phyloP scores from a whole-genome alignment of 2,797 vertebrate species.

The Morelia viridis region DNA sequence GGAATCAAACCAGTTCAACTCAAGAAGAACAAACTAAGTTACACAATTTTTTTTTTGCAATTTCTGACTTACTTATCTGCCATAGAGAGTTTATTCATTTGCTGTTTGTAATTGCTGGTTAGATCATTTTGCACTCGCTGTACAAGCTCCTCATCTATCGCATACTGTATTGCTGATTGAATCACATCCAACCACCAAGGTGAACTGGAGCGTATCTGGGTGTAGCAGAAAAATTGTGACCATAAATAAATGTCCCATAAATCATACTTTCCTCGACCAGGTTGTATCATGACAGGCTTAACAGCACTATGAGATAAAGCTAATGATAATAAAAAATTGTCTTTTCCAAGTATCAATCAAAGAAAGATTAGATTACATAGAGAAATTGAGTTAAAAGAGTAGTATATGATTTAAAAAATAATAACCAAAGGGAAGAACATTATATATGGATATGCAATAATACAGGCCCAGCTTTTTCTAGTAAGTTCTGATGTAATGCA shows the following conservation, averaged over 20 bases:
- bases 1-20: constrained; percentile 18
- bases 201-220: constrained; percentile 84
- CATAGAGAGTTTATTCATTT: constrained; percentile 87
- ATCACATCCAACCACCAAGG: constrained; percentile 97
- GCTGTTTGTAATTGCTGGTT: constrained; percentile 91
- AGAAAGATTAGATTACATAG: neutral
- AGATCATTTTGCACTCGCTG: constrained; percentile 92
- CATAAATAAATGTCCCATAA: constrained; percentile 3
- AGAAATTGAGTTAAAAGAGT: neutral
- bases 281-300: neutral
- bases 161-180: constrained; percentile 80
- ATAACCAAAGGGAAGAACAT: neutral
- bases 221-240: constrained; percentile 27
- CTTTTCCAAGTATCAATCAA: neutral
- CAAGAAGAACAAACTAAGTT: constrained; percentile 12
- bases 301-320: neutral
- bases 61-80: constrained; percentile 88
- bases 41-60: constrained; percentile 28
- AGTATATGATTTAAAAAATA: neutral
- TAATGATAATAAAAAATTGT: neutral
- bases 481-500: neutral
- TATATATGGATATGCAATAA: neutral
- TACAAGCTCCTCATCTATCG: constrained; percentile 89
- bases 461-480: neutral
- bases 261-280: neutral